A percentile compares a stretch with the other conserved stretches of the same genome.
These are phyloP conservation scores for Hydrolagus colliei DNA, from an alignment of 2,797 vertebrate species.

Conservation along the genomic window DNA sequence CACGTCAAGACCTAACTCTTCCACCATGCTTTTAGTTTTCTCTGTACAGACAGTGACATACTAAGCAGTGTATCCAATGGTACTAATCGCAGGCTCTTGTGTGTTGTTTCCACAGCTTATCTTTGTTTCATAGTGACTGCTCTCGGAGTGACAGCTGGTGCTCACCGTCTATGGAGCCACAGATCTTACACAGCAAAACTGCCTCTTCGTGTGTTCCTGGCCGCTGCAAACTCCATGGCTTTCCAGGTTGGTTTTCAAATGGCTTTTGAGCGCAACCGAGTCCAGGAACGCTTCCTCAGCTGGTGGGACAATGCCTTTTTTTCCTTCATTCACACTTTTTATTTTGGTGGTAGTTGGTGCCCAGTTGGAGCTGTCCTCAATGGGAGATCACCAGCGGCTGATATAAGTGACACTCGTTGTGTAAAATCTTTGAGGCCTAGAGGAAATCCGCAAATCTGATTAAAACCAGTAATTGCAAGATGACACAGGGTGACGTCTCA, in stretches of 20 bases:
- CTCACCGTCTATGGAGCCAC: constrained; percentile 69
- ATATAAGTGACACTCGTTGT: too few species aligned
- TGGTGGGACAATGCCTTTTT: too few species aligned
- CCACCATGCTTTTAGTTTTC: too few species aligned
- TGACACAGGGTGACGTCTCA: too few species aligned
- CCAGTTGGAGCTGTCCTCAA: too few species aligned
- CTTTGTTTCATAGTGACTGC: constrained; percentile 61
- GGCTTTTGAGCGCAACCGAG: not conserved
- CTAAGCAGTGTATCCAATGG: not conserved
- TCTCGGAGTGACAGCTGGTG: constrained; percentile 62
- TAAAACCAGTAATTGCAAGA: too few species aligned
- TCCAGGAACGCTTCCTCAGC: not conserved
- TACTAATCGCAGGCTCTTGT: constrained; percentile 6
- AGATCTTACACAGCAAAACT: constrained; percentile 70
- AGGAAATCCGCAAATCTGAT: too few species aligned
- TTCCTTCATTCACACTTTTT: not conserved
- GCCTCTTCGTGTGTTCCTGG: constrained; percentile 66
- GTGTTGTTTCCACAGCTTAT: constrained; percentile 58
- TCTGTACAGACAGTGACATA: not conserved
- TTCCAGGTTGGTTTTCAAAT: constrained; percentile 56
- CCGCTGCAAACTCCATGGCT: constrained; percentile 70
- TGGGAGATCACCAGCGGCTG: too few species aligned
- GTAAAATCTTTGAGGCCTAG: too few species aligned
- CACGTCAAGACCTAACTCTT: too few species aligned
- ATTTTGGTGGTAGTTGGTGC: too few species aligned